phyloP scores from a whole-genome alignment of 2,113 vertebrate genomes.

The human (Homo sapiens) region GRCh38 chr7:84548501-84549000 shows the following conservation, averaged over 20 bases:
- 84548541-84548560: slow-evolving; percentile 85
- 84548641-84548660: slow-evolving; percentile 76
- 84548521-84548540: slow-evolving; percentile 74
- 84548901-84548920: slow-evolving; percentile 70
- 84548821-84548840: slow-evolving; percentile 85
- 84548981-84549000: slow-evolving; percentile 33
- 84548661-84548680: slow-evolving; percentile 81
- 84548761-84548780: slow-evolving; percentile 87
- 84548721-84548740: slow-evolving; percentile 60
- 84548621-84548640: slow-evolving; percentile 74
- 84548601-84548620: slow-evolving; percentile 77
- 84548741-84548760: slow-evolving; percentile 81
- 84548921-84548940: slow-evolving; percentile 22
- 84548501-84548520: slow-evolving; percentile 84
- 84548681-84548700: slow-evolving; percentile 72
- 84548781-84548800: slow-evolving; percentile 84
- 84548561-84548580: slow-evolving; percentile 81
- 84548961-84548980: slow-evolving; percentile 53
- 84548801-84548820: slow-evolving; percentile 84
- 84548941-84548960: background rate
- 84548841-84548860: slow-evolving; percentile 80
- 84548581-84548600: slow-evolving; percentile 67
- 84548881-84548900: slow-evolving; percentile 81
- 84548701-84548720: slow-evolving; percentile 65
- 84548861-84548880: slow-evolving; percentile 88